Base-by-base conservation (phyloP, 2,113 vertebrate genomes). In the Corythornis vintsioides region DNA sequence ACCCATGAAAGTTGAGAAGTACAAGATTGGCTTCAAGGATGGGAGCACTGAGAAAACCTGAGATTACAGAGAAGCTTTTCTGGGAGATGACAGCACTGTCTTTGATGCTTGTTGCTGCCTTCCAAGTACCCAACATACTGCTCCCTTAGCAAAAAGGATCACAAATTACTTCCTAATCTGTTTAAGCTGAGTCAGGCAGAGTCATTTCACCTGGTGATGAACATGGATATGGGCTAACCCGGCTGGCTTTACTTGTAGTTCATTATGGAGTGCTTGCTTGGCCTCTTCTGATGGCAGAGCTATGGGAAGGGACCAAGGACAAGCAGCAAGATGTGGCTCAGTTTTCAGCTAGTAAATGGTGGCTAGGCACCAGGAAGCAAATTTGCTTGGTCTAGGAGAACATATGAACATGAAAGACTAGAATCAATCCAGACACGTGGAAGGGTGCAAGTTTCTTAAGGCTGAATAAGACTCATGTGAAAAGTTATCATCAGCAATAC, bases 161-260 rank as follows among this genome's bases (percentile, higher is more conserved):
- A 85, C 89, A 85, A 50, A 76, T 65, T 57, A 75, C 52, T 31
- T 70, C 33, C 76, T 92, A 66, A 89, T 89, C 88, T 89, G 42
- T 73, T 89, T 94, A 82, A 94, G 11, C 29, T 78, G 57, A 47
- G 3, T 47, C 71, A 92, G 89, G 12, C 79, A 88, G 78, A 83
- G 90, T 89, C 15, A 59, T 88, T 91, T 94, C 85, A 95, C 67
- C 89, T 89, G 60, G 60, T 89, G 89, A 89, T 88, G 76, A 94
- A 45, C 73, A 89, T 19, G 73, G 73, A 72, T 90, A 93, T 85
- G 79, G 92, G 85, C 87, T 94, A 94, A 89, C 89, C 91, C 85
- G 71, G 55, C 85, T 94, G 91, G 85, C 89, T 95, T 77, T 88
- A 79, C 91, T 86, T 73, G 91, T 56, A 22, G 19, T 21, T 26